Conservation (phyloP, 2,797 vertebrate species). For the Setipinna tenuifilis region DNA sequence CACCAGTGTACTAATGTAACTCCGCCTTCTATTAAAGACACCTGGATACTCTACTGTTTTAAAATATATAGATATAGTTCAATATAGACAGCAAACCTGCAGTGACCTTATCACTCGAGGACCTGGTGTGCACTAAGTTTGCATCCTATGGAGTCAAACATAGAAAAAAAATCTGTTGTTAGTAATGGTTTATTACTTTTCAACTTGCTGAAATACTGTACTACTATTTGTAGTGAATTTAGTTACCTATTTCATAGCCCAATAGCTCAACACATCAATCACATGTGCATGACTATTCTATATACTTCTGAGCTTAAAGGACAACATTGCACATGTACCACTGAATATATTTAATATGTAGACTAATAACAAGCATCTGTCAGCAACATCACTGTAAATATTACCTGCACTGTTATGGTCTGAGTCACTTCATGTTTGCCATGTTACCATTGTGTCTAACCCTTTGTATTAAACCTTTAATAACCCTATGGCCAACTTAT, state of each 20-base stretch:
- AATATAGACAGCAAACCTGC: constrained; percentile 4
- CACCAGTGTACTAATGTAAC: too few species aligned
- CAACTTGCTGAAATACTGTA: background rate
- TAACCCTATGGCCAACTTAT: too few species aligned
- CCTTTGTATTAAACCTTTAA: too few species aligned
- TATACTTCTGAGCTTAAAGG: too few species aligned
- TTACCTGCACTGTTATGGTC: background rate
- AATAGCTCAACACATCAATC: too few species aligned
- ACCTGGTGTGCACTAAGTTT: background rate
- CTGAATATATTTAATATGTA: too few species aligned
- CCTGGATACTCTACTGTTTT: background rate
- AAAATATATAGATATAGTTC: background rate
- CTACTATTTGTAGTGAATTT: background rate
- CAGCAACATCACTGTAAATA: background rate
- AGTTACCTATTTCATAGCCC: too few species aligned
- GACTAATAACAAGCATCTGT: background rate
- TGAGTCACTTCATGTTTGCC: too few species aligned
- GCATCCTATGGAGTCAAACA: background rate
- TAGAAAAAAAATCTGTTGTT: background rate
- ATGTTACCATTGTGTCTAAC: too few species aligned
- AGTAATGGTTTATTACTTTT: background rate
- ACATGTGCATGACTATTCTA: too few species aligned
- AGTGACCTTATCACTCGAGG: background rate
- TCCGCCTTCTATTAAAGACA: background rate
- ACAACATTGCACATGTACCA: too few species aligned